Evolutionary conservation across 2,888 invertebrate species (phyloP).

Genomic region (Drosophila macrothrix): DNA sequence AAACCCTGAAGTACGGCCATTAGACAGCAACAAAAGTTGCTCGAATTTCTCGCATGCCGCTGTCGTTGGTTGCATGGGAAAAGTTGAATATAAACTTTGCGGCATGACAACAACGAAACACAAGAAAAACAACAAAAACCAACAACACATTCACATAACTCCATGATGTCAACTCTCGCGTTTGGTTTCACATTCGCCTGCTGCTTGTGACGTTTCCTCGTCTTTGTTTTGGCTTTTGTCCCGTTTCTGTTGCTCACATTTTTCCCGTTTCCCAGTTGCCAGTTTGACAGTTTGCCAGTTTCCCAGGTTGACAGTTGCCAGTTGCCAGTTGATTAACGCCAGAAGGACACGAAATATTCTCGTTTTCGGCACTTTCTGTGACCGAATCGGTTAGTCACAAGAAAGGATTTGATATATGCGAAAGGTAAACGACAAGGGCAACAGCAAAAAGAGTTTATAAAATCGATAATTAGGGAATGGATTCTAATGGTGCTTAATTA

Average conservation of each 20-base stretch:
- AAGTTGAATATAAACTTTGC: conserved; percentile 81
- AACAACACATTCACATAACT: conserved; percentile 59
- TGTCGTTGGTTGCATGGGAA: conserved; percentile 62
- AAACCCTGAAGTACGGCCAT: conserved; percentile 41
- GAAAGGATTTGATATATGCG: conserved; percentile 59
- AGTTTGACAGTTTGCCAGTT: conserved; percentile 12
- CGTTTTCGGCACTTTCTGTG: conserved; percentile 43
- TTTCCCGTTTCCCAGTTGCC: conserved; percentile 22
- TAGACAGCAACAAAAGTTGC: conserved; percentile 62
- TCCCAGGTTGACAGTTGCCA: conserved; percentile 26
- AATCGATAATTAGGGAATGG: conserved; percentile 45
- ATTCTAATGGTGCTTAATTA: conserved; percentile 11
- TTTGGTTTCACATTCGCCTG: conserved; percentile 68
- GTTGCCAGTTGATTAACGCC: conserved; percentile 71
- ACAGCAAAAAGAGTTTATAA: conserved; percentile 8
- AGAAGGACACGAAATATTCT: conserved; percentile 66
- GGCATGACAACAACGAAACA: conserved; percentile 63
- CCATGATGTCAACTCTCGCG: conserved; percentile 80
- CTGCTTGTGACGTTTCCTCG: conserved; percentile 26
- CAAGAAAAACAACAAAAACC: conserved; percentile 18
- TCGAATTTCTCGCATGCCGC: conserved; percentile 68
- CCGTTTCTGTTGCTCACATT: conserved; percentile 35
- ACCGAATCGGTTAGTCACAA: conserved; percentile 44
- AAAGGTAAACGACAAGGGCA: conserved; percentile 26
- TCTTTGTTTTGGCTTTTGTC: conserved; percentile 38